Conservation (phyloP, 2,888 invertebrate genomes). For the Antheraea assamensis region DNA sequence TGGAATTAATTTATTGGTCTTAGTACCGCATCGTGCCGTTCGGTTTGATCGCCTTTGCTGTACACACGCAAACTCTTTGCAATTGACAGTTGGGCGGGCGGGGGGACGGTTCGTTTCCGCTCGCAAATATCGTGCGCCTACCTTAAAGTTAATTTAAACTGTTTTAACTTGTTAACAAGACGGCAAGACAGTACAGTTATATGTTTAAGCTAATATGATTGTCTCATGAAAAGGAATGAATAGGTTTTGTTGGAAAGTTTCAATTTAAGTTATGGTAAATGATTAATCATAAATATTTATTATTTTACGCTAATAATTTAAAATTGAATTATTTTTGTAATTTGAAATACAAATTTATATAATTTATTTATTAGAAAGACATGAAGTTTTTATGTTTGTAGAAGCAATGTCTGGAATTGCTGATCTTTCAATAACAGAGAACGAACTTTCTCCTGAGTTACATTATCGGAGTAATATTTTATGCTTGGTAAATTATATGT, state of each 20-base stretch:
- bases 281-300: not conserved
- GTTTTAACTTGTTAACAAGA: conserved; percentile 61
- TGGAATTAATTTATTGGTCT: not conserved
- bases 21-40: conserved; percentile 24
- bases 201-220: conserved; percentile 2
- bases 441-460: too few species aligned
- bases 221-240: not conserved
- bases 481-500: too few species aligned
- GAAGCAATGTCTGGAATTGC: too few species aligned
- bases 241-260: not conserved
- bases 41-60: conserved; percentile 52
- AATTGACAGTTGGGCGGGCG: conserved; percentile 63
- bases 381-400: too few species aligned
- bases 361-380: too few species aligned
- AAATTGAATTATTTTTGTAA: too few species aligned
- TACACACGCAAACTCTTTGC: conserved; percentile 45
- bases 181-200: not conserved
- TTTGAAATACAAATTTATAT: too few species aligned
- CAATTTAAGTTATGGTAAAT: not conserved
- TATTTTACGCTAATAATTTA: not conserved
- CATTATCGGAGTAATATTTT: too few species aligned
- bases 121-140: conserved; percentile 63
- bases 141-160: conserved; percentile 64
- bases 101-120: conserved; percentile 50
- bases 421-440: too few species aligned